Base-by-base conservation (phyloP, 2,797 vertebrate genomes). In the Typhlichthys eigenmanni region DNA sequence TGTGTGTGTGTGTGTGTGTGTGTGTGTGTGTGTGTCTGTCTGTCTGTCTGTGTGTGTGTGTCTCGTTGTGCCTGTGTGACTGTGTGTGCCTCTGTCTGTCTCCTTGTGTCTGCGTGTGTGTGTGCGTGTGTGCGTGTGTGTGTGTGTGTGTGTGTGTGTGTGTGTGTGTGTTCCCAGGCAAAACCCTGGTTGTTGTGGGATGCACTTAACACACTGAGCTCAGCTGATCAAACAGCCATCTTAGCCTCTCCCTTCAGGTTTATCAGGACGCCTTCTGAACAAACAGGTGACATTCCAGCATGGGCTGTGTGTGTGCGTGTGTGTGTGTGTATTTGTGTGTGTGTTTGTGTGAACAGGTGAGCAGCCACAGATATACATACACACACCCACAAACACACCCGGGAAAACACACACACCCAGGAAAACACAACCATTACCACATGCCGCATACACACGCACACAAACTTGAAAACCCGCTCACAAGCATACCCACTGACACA, bases 211-310 rank as follows among this genome's bases (percentile, higher is more conserved):
- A 86, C 71, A 65, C 84, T 75, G 74, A 74, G 45, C 79, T 91
- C 91, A 91, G 92, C 92, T 92, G 91, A 92, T 91, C 85, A 92
- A 93, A 92, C 34, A 34, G 34, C 34, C 7, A 34, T 5, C 5
- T 34, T 34, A 5, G 5, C 34, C 34, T 5, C 34, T 34, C 5
- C 78, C 86, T 89, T 89, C 85, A 52, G 76, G 80, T 74, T 82
- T 85, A 88, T 0, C 34, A 34, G 34, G 34, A 7, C 5, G 7
- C 34, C 34, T 34, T 34, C 34, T 34, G 5, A 34, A 7, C 34
- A 34, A 34, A 34, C 7, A 34, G 34, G 34, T 34, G 34, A 34
- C 34, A 34, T 34, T 34, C 34, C 34, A 34, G 34, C 16, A 47
- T 34, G 13, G 5, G 32, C 19, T 51, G 17, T 49, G 11, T 52